phyloP scores from a whole-genome alignment of 2,113 vertebrate genomes.

The Leiothrix lutea region DNA sequence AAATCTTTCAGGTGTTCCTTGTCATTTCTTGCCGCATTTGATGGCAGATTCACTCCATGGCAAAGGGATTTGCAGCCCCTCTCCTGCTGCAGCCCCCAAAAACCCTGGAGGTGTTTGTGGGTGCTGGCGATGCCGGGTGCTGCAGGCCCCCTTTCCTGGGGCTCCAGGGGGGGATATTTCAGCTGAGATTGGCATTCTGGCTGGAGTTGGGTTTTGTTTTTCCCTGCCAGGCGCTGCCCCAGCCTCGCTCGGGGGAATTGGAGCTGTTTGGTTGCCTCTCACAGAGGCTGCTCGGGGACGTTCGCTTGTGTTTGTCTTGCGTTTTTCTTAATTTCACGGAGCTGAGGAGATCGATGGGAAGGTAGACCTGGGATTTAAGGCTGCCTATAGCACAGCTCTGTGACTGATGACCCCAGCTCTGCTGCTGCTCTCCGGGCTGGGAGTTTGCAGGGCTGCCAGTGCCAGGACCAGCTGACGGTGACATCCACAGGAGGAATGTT shows the following conservation, averaged over 20 bases:
- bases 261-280: neutral
- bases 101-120: fast-evolving
- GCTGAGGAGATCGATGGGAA: constrained; percentile 46
- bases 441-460: neutral
- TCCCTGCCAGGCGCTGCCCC: fast-evolving
- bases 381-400: neutral
- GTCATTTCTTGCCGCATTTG: fast-evolving
- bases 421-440: neutral
- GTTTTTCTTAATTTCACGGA: constrained; percentile 59
- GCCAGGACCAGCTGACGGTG: neutral
- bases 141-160: fast-evolving
- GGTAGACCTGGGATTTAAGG: constrained; percentile 54
- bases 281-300: neutral
- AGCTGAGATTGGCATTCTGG: neutral
- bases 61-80: neutral
- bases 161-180: neutral
- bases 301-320: constrained; percentile 1
- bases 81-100: neutral
- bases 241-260: neutral
- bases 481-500: fast-evolving
- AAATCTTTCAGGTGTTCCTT: neutral
- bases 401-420: constrained; percentile 51
- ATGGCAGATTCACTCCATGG: neutral
- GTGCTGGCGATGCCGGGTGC: fast-evolving
- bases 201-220: neutral